phyloP scores from a whole-genome alignment of 2,113 vertebrate genomes.

The Leiothrix lutea region DNA sequence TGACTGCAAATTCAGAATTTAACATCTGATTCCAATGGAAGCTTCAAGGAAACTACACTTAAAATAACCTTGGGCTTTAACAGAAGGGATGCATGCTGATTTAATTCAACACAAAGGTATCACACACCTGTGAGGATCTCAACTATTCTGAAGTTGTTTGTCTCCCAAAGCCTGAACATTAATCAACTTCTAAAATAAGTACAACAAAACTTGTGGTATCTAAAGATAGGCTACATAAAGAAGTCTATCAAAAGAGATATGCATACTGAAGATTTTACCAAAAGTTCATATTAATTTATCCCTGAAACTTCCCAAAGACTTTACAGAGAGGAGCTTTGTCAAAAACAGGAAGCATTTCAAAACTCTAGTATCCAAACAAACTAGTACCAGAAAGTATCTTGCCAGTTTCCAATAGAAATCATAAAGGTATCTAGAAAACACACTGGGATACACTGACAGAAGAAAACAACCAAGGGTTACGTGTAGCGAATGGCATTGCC shows the following conservation, averaged over 20 bases:
- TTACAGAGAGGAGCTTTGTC: neutral
- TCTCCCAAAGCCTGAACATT: neutral
- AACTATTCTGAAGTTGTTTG: neutral
- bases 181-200: neutral
- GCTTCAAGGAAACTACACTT: neutral
- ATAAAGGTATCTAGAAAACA: neutral
- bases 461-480: neutral
- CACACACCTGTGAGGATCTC: neutral
- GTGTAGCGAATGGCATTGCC: neutral
- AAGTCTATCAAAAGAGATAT: neutral
- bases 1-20: neutral
- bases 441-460: neutral
- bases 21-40: neutral
- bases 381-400: neutral
- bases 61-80: neutral
- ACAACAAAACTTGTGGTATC: neutral
- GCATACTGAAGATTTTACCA: neutral
- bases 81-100: neutral
- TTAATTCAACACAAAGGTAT: neutral
- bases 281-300: neutral
- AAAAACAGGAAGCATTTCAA: neutral
- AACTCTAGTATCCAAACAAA: neutral
- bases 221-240: neutral
- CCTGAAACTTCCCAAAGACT: neutral
- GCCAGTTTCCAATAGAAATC: neutral